These are phyloP conservation scores for Pachliopta kotzebuea DNA, from an alignment of 2,888 invertebrate genomes.

Conservation along the genomic window DNA sequence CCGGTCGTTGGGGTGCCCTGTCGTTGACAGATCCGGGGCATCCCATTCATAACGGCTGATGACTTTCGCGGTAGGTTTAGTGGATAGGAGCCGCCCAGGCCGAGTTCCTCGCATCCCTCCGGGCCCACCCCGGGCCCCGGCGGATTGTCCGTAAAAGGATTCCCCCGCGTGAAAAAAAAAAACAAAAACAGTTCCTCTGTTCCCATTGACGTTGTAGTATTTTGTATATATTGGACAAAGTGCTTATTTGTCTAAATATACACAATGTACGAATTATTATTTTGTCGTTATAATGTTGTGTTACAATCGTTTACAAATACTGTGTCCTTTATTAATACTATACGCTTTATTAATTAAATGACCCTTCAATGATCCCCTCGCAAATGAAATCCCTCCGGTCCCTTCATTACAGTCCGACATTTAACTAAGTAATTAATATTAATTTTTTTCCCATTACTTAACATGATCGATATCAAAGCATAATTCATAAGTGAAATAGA, in stretches of 20 bases:
- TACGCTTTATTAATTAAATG: conserved; percentile 9
- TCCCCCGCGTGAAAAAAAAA: too few species aligned
- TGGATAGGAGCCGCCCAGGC: too few species aligned
- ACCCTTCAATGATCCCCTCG: conserved; percentile 6
- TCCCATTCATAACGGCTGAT: too few species aligned
- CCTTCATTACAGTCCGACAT: conserved; percentile 5
- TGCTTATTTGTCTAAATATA: not conserved
- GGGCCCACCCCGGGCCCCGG: too few species aligned
- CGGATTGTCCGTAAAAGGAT: too few species aligned
- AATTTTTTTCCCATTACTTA: conserved; percentile 1
- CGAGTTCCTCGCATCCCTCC: too few species aligned
- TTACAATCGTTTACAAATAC: not conserved
- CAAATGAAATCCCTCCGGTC: conserved; percentile 9
- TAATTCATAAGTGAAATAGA: not conserved
- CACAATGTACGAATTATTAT: not conserved
- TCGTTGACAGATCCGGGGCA: too few species aligned
- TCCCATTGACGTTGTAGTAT: too few species aligned
- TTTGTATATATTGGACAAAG: not conserved
- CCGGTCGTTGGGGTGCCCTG: too few species aligned
- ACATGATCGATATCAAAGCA: conserved; percentile 1
- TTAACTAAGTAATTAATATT: conserved; percentile 17
- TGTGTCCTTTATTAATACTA: not conserved
- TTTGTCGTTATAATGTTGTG: not conserved
- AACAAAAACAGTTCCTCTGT: too few species aligned
- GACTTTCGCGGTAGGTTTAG: too few species aligned